These are phyloP conservation scores for Notodromas monacha DNA, from an alignment of 2,888 invertebrate genomes.

Conservation along the genomic window DNA sequence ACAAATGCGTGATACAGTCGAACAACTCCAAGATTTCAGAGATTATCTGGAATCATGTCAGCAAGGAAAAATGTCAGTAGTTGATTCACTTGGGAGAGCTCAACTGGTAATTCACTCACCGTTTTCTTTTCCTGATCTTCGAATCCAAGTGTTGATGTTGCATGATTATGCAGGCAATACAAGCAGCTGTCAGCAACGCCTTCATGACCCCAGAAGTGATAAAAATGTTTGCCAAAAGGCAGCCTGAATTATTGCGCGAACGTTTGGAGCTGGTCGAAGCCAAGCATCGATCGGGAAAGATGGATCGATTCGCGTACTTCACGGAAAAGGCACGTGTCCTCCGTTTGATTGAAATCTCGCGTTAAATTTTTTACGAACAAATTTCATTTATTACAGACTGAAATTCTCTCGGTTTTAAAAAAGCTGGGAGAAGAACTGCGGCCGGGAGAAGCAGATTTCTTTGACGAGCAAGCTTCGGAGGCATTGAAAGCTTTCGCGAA, in stretches of 20 bases:
- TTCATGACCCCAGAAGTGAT: slow-evolving; percentile 41
- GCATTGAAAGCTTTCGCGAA: too few species aligned
- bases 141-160: slow-evolving; percentile 6
- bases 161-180: slow-evolving; percentile 24
- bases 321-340: slow-evolving; percentile 18
- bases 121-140: neutral
- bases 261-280: too few species aligned
- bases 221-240: slow-evolving; percentile 31
- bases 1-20: slow-evolving; percentile 30
- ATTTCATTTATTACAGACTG: slow-evolving; percentile 12
- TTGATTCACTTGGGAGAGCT: slow-evolving; percentile 28
- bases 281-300: too few species aligned
- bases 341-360: slow-evolving; percentile 18
- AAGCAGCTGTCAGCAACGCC: slow-evolving; percentile 34
- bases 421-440: slow-evolving; percentile 18
- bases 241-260: slow-evolving; percentile 28
- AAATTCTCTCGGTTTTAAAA: slow-evolving; percentile 19
- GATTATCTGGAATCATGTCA: slow-evolving; percentile 26
- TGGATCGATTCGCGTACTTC: slow-evolving; percentile 27
- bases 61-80: slow-evolving; percentile 30
- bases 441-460: slow-evolving; percentile 16
- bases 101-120: slow-evolving; percentile 22
- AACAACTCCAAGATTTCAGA: slow-evolving; percentile 32
- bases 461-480: slow-evolving; percentile 12
- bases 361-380: neutral